Base-by-base conservation (phyloP, 2,797 vertebrate genomes). In the Cyclopterus lumpus region DNA sequence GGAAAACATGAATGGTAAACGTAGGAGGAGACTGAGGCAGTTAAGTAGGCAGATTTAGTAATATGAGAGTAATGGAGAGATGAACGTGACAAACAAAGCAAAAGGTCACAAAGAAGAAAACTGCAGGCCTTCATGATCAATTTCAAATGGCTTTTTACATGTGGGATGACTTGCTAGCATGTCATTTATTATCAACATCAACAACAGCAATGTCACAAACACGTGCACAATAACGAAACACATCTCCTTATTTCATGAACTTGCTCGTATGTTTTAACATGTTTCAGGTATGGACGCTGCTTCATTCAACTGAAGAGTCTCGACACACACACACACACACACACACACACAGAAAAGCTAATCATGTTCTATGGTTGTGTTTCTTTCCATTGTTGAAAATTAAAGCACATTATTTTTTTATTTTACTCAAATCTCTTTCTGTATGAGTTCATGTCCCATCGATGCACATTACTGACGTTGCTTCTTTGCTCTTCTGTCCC, bases 31-130 rank as follows among this genome's bases (percentile, higher is more conserved):
- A 46, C 14, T 9, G 67, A 59, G 59, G 24, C 44, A 26, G 46
- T 72, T 51, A 51, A 72, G 60, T 5, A 72, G 77, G 78, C 38
- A 44, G 58, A 59, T 68, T 72, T 30, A 69, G 68, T 67, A 53
- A 73, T 54, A 5, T 73, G 80, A 64, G 55, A 57, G 49, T 65
- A 58, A 74, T 54, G 63, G 36, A 71, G 58, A 55, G 38, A 71
- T 42, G 67, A 11, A 36, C 1, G 5, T 44, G 48, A 71, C 30
- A 70, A 48, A 67, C 58, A 57, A 67, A 69, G 64, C 26, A 59
- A 77, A 66, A 65, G 22, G 54, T 71, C 67, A 67, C 26, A 46
- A 48, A 20, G 6, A 38, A 42, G 71, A 71, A 32, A 71, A 22
- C 67, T 51, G 40, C 55, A 68, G 24, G n/a, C 8, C 18, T 55